Conservation (phyloP, 2,888 invertebrate species). For the Amaurobius ferox region DNA sequence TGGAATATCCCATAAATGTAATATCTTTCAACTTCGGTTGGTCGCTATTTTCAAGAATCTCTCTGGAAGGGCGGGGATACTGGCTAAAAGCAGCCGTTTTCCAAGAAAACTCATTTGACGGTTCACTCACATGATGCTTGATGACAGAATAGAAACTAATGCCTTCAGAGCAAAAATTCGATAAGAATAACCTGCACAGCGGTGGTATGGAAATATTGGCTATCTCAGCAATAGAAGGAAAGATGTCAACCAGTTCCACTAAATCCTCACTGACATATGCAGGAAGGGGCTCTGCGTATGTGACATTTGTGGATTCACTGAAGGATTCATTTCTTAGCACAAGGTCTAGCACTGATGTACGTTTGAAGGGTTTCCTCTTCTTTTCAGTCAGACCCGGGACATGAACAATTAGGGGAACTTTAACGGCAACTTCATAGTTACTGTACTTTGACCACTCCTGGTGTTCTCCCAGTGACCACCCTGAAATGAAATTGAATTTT, state of each 20-base stretch:
- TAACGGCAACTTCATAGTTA: constrained; percentile 88
- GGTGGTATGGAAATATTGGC: constrained; percentile 81
- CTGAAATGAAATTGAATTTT: constrained; percentile 80
- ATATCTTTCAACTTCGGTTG: constrained; percentile 86
- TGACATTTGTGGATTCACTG: not conserved
- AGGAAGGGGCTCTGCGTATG: not conserved
- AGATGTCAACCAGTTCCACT: constrained; percentile 89
- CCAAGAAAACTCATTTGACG: constrained; percentile 14
- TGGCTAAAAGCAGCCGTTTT: constrained; percentile 85
- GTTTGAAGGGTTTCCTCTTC: constrained; percentile 12
- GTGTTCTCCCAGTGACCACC: constrained; percentile 94
- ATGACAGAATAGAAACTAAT: constrained; percentile 83
- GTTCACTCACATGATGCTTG: constrained; percentile 69
- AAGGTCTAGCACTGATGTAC: not conserved
- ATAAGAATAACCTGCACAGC: constrained; percentile 79
- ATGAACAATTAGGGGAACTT: constrained; percentile 87
- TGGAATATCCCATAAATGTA: constrained; percentile 90
- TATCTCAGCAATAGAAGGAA: constrained; percentile 88
- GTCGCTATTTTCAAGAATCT: constrained; percentile 83
- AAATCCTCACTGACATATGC: constrained; percentile 77
- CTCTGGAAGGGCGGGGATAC: constrained; percentile 86
- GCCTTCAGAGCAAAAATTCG: constrained; percentile 85
- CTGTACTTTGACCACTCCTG: constrained; percentile 94
- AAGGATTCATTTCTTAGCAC: not conserved
- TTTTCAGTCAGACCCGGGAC: constrained; percentile 81